These are phyloP conservation scores for Panopea generosa DNA, from an alignment of 2,888 invertebrate genomes.

Conservation along the genomic window DNA sequence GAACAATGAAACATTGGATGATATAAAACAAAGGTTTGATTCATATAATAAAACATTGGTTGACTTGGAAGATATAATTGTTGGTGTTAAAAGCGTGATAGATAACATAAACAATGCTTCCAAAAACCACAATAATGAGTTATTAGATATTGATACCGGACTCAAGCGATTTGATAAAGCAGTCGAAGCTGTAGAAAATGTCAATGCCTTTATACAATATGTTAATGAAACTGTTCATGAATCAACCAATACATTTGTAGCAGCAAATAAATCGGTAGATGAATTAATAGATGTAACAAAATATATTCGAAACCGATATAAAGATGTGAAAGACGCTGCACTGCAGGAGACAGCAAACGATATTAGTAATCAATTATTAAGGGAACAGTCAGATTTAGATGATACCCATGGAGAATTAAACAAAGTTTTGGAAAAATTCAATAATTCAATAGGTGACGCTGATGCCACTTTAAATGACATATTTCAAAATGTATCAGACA, in stretches of 20 bases:
- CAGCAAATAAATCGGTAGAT: not conserved
- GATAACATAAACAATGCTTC: not conserved
- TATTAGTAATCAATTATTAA: not conserved
- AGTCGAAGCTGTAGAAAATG: not conserved
- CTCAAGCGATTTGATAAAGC: not conserved
- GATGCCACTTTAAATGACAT: not conserved
- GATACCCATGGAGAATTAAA: too few species aligned
- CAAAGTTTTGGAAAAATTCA: too few species aligned
- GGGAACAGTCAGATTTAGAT: not conserved
- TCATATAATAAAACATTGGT: slow-evolving; percentile 22
- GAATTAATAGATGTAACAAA: not conserved
- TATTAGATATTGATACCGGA: not conserved
- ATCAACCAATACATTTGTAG: not conserved
- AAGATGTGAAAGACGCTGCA: too few species aligned
- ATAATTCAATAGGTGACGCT: not conserved
- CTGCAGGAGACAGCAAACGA: not conserved
- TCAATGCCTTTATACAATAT: not conserved
- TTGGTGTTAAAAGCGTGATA: not conserved
- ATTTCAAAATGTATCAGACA: not conserved
- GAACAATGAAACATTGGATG: slow-evolving; percentile 32
- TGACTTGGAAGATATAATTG: too few species aligned
- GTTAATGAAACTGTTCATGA: not conserved
- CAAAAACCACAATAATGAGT: not conserved
- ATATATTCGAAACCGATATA: not conserved
- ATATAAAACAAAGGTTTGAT: slow-evolving; percentile 29